Conservation (phyloP, 2,113 vertebrate species). For the Dendropsophus ebraccatus region DNA sequence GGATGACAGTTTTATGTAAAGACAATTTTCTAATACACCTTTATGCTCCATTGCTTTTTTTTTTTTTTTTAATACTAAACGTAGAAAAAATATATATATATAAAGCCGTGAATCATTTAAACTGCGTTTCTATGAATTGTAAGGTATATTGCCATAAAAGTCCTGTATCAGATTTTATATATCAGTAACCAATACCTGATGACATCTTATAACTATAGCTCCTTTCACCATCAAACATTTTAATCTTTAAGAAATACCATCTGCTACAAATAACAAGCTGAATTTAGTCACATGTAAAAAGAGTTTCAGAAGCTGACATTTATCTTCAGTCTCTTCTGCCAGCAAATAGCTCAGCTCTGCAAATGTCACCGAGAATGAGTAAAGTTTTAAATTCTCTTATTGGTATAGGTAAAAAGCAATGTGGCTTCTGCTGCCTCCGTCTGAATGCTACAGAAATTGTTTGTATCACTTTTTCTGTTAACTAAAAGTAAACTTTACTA, state of each 20-base stretch:
- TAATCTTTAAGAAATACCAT: constrained; percentile 61
- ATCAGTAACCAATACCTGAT: constrained; percentile 1
- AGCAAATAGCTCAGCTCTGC: constrained; percentile 62
- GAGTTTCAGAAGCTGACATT: constrained; percentile 66
- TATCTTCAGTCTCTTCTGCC: constrained; percentile 64
- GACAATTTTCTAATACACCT: too few species aligned
- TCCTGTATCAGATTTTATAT: background rate
- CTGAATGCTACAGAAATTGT: constrained; percentile 11
- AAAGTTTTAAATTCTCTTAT: constrained; percentile 42
- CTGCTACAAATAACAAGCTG: constrained; percentile 60
- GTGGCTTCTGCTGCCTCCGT: background rate
- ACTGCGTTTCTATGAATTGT: background rate
- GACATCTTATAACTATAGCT: constrained; percentile 16
- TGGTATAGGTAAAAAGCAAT: constrained; percentile 42
- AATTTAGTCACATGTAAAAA: constrained; percentile 61
- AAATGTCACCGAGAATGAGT: constrained; percentile 64
- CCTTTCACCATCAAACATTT: constrained; percentile 21
- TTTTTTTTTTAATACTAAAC: too few species aligned
- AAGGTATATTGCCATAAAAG: background rate
- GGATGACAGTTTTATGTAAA: too few species aligned
- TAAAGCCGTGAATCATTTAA: too few species aligned
- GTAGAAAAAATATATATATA: too few species aligned
- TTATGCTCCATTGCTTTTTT: too few species aligned
- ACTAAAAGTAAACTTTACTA: background rate
- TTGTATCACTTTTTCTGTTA: background rate